Base-by-base conservation (phyloP, 2,797 vertebrate genomes). In the Urophycis tenuis region DNA sequence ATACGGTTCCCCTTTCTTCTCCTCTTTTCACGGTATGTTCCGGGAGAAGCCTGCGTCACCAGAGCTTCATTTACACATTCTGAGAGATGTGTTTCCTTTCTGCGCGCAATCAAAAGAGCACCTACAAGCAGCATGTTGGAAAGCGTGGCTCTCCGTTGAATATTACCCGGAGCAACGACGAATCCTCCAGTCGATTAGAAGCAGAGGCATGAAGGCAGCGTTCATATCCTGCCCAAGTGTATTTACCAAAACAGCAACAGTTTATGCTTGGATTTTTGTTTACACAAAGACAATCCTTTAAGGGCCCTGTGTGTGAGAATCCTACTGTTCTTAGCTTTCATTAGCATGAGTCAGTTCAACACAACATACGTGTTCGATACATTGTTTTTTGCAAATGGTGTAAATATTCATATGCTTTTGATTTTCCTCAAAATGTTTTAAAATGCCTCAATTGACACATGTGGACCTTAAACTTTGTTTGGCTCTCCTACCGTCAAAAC, bases 41-140 rank as follows among this genome's bases (percentile, higher is more conserved):
- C 19, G 14, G 45, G 45, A 22, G 45, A 53, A 53, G 19, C 45
- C 45, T 53, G 45, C 5, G 45, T 45, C 4, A 67, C 60, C n/a
- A 67, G n/a, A 11, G 60, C 53, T 60, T 60, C 53, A 60, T 29
- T 29, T 4, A 67, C 60, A 67, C 10, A 25, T 67, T 29, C 3
- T 10, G 2, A 67, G 12, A n/a, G 1, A 60, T n/a, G 53, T n/a
- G 9, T 25, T n/a, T 60, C 22, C 25, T 60, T 19, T 29, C 60
- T 29, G 14, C 60, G 12, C 25, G 14, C n/a, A 67, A 67, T 67
- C 60, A 67, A 67, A 67, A 67, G 60, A 67, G 3, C 25, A 29
- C 60, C 83, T 87, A 87, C 86, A 88, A 82, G 83, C 88, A 86
- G 87, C 67, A 78, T 76, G 75, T 76, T 80, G 73, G 80, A 73